Conservation (phyloP, 2,113 vertebrate genomes). For the Hylia prasina region DNA sequence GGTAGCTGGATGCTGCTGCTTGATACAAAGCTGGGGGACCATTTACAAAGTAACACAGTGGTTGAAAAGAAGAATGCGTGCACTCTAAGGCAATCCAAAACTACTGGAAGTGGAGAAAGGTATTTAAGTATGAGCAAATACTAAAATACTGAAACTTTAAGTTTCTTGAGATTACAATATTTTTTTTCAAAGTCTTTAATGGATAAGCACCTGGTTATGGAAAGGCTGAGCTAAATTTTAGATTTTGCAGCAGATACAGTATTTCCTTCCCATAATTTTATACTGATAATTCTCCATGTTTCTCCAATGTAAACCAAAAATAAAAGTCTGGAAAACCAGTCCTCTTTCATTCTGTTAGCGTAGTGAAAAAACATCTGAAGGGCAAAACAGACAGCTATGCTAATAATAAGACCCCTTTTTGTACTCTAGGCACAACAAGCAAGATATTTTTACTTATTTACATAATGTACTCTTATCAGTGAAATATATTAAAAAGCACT, state of each 20-base stretch:
- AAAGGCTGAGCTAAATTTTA: not conserved
- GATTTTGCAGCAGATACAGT: not conserved
- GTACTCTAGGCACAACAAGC: slow-evolving; percentile 30
- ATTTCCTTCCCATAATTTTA: not conserved
- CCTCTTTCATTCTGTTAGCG: not conserved
- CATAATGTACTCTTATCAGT: slow-evolving; percentile 41
- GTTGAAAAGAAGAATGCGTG: accelerated
- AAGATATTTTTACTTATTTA: slow-evolving; percentile 55
- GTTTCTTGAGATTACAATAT: not conserved
- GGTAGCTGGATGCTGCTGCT: not conserved
- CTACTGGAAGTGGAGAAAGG: not conserved
- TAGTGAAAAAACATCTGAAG: slow-evolving; percentile 4
- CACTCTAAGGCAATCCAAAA: not conserved
- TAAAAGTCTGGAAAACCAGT: not conserved
- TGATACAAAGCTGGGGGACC: not conserved
- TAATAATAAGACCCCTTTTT: not conserved
- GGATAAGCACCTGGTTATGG: not conserved
- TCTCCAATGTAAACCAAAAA: not conserved
- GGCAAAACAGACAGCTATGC: not conserved
- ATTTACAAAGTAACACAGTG: not conserved
- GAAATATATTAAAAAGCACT: slow-evolving; percentile 58
- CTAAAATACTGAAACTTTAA: not conserved
- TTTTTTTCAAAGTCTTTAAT: not conserved
- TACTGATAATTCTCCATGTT: not conserved
- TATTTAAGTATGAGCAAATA: not conserved